These are phyloP conservation scores for Bos javanicus DNA, from an alignment of 2,113 vertebrate species.

Conservation along the genomic window DNA sequence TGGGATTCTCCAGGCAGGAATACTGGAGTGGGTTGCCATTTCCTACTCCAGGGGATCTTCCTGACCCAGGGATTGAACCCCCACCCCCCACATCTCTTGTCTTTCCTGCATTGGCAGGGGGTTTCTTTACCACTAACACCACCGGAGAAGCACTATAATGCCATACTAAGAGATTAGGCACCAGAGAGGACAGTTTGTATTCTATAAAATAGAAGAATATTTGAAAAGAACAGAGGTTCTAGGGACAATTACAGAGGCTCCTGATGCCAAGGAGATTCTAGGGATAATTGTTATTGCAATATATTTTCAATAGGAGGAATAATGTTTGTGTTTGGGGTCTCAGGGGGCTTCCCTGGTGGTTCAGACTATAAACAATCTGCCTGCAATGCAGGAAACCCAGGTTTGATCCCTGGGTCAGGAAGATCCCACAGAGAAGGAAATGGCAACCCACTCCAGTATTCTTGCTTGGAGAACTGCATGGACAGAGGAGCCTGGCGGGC, in stretches of 20 bases:
- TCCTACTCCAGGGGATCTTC: background rate
- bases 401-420: background rate
- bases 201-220: background rate
- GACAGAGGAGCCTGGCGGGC: background rate
- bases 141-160: background rate
- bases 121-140: background rate
- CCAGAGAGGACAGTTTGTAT: background rate
- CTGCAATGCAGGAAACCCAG: background rate
- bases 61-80: background rate
- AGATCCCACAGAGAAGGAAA: background rate
- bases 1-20: background rate
- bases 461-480: background rate
- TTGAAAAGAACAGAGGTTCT: background rate
- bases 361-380: background rate
- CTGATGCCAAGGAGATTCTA: background rate
- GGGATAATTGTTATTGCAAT: background rate
- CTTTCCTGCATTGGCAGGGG: background rate
- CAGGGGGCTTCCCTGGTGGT: background rate
- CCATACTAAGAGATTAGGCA: background rate
- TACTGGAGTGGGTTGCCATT: background rate
- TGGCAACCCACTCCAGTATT: background rate
- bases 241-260: background rate
- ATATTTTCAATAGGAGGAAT: background rate
- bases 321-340: background rate
- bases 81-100: background rate